These are phyloP conservation scores for Sebastes itinus DNA, from an alignment of 2,797 vertebrate species.

Conservation along the genomic window DNA sequence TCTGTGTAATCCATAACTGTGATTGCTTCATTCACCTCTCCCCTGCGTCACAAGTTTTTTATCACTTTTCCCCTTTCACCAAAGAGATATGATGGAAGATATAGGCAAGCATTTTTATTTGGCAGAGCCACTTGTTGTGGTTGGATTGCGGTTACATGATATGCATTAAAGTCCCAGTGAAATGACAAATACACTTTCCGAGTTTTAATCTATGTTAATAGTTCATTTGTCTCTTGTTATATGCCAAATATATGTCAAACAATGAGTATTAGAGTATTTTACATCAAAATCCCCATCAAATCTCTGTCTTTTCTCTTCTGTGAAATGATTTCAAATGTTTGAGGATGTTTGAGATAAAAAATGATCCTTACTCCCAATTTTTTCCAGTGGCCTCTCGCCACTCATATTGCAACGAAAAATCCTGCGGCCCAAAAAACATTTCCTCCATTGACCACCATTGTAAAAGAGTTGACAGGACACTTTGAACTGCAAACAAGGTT, in stretches of 20 bases:
- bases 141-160: not conserved
- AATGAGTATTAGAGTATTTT: not conserved
- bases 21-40: slow-evolving; percentile 60
- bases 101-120: not conserved
- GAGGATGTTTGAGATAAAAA: no score
- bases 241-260: no score
- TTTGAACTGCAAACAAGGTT: not conserved
- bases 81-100: slow-evolving; percentile 9
- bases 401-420: no score
- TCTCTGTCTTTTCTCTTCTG: not conserved
- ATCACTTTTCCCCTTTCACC: not conserved
- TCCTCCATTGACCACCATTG: not conserved
- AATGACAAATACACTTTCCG: no score
- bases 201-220: not conserved
- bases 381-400: no score
- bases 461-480: not conserved
- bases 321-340: not conserved
- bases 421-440: no score
- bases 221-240: not conserved
- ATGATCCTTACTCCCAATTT: no score
- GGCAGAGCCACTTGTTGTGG: not conserved
- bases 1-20: slow-evolving; percentile 63
- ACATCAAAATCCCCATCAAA: not conserved
- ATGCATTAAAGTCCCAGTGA: not conserved
- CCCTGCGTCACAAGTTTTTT: slow-evolving; percentile 2